Evolutionary conservation across 2,113 vertebrate genomes (phyloP).

Genomic region (Microtus pennsylvanicus): DNA sequence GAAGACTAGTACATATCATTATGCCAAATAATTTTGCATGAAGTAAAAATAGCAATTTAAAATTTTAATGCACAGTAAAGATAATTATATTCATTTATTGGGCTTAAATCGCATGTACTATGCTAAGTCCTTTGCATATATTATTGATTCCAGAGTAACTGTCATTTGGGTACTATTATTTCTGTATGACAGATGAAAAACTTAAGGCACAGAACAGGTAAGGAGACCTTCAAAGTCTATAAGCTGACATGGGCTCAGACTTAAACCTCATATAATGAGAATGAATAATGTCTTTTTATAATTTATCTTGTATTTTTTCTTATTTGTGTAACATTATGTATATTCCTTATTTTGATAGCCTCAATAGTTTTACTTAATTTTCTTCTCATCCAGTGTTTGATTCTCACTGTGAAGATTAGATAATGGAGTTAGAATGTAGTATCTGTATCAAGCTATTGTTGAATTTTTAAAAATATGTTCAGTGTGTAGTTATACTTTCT

Average conservation of each 20-base stretch:
- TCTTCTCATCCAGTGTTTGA: constrained; percentile 39
- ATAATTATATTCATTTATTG: constrained; percentile 55
- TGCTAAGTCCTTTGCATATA: neutral
- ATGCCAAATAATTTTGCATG: constrained; percentile 45
- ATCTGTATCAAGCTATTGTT: constrained; percentile 38
- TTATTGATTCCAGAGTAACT: constrained; percentile 48
- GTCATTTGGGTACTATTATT: constrained; percentile 21
- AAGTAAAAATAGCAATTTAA: constrained; percentile 40
- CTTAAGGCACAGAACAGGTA: neutral
- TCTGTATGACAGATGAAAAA: constrained; percentile 48
- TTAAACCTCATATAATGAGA: constrained; percentile 17
- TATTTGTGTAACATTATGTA: constrained; percentile 43
- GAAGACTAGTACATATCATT: constrained; percentile 49
- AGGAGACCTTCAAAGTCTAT: constrained; percentile 38
- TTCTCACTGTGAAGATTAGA: constrained; percentile 34
- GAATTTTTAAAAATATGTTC: constrained; percentile 12
- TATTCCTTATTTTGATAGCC: constrained; percentile 33
- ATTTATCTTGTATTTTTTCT: constrained; percentile 8
- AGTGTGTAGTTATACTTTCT: constrained; percentile 20
- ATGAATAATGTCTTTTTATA: neutral
- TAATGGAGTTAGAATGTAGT: constrained; percentile 23
- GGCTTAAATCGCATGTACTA: neutral
- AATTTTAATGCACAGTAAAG: constrained; percentile 49
- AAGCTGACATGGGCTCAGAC: constrained; percentile 15
- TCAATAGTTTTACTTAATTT: constrained; percentile 59